These are phyloP conservation scores for Pseudococcus jackbeardsleyi DNA, from an alignment of 2,888 invertebrate species.

Conservation along the genomic window DNA sequence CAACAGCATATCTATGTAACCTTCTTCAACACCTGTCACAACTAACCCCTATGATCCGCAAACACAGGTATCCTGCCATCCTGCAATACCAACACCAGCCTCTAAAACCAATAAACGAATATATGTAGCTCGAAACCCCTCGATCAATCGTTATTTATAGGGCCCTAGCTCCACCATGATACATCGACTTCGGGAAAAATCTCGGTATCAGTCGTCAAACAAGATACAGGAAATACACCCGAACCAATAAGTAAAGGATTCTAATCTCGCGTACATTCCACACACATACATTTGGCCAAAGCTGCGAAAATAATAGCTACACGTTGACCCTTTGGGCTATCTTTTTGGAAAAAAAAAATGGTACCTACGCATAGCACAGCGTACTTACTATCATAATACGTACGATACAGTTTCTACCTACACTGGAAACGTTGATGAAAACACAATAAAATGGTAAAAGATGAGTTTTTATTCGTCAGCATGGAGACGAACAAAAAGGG, in stretches of 20 bases:
- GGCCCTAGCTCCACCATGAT: neutral
- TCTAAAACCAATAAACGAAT: neutral
- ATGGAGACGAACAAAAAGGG: constrained; percentile 14
- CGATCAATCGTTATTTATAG: neutral
- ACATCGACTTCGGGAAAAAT: neutral
- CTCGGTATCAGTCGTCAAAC: neutral
- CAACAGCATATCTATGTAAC: no score
- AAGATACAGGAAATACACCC: neutral
- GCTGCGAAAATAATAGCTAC: constrained; percentile 9
- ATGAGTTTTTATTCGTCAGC: constrained; percentile 39
- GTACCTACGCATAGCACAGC: neutral
- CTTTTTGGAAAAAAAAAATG: neutral
- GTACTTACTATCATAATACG: neutral
- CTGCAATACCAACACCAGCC: neutral
- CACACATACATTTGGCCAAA: neutral
- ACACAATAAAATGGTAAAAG: constrained; percentile 44
- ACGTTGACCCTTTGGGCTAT: constrained; percentile 14
- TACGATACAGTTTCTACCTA: neutral
- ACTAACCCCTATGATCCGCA: no score
- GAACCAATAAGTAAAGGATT: neutral
- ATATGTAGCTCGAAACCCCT: neutral
- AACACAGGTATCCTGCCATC: neutral
- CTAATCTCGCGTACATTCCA: neutral
- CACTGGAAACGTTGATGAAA: neutral
- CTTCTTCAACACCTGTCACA: no score